Conservation (phyloP, 92 coral and sea anemone genomes). For the Scolanthus callimorphus region DNA sequence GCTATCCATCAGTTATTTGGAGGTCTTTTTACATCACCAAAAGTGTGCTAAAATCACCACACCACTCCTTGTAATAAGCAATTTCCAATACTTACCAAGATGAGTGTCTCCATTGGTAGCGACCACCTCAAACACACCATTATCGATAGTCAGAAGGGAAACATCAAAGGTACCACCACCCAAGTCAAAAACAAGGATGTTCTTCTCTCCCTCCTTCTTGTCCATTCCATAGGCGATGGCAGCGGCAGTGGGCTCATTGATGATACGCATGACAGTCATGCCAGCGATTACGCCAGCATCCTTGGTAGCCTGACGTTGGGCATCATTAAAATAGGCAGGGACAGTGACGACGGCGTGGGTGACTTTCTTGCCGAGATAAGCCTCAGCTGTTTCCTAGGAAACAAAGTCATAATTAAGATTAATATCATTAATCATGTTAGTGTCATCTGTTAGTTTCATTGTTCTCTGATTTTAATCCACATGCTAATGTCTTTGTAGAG, state of each 20-base stretch:
- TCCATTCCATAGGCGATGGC: slow-evolving; percentile 99
- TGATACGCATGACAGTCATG: slow-evolving; percentile 89
- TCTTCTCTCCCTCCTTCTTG: slow-evolving; percentile 97
- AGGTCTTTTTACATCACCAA: too few relatives aligned
- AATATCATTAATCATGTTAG: too few relatives aligned
- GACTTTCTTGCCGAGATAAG: slow-evolving; percentile 96
- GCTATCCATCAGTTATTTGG: too few relatives aligned
- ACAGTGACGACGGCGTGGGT: slow-evolving; percentile 99
- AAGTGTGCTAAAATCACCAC: too few relatives aligned
- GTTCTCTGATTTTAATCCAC: too few relatives aligned
- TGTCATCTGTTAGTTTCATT: too few relatives aligned
- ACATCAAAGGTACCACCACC: slow-evolving; percentile 99
- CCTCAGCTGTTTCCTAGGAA: slow-evolving; percentile 96
- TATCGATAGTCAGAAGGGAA: slow-evolving; percentile 92
- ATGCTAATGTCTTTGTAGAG: too few relatives aligned
- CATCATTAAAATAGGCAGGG: slow-evolving; percentile 97
- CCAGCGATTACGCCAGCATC: slow-evolving; percentile 98
- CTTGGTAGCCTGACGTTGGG: slow-evolving; percentile 97
- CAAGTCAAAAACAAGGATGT: slow-evolving; percentile 93
- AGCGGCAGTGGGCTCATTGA: slow-evolving; percentile 97
- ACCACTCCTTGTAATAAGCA: too few relatives aligned
- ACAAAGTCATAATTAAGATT: too few relatives aligned
- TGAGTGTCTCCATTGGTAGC: slow-evolving; percentile 99
- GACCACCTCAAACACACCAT: slow-evolving; percentile 96
- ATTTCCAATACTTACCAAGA: slow-evolving; percentile 97